phyloP scores from a whole-genome alignment of 1,140 invertebrate genomes.

The Anthonomus grandis region DNA sequence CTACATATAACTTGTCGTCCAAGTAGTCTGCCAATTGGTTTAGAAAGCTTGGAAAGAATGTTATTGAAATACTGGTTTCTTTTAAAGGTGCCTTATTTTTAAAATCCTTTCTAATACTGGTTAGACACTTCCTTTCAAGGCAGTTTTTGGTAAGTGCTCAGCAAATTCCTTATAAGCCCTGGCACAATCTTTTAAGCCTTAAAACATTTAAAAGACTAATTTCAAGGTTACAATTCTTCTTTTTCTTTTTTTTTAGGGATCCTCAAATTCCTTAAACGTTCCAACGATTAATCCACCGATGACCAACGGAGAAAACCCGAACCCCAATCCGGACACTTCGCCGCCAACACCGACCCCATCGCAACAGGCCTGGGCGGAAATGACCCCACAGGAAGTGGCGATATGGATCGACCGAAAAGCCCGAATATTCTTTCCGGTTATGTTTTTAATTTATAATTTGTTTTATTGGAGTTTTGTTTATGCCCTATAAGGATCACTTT shows the following conservation, averaged over 20 bases:
- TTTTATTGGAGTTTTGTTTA: constrained; percentile 83
- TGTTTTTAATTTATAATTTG: constrained; percentile 79
- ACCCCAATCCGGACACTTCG: not conserved
- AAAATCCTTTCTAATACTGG: no score
- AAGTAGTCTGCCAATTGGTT: constrained; percentile 71
- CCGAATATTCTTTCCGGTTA: constrained; percentile 70
- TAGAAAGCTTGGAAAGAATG: constrained; percentile 68
- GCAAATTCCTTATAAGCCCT: no score
- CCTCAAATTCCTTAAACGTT: constrained; percentile 59
- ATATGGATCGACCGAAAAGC: constrained; percentile 82
- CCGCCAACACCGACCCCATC: constrained; percentile 14
- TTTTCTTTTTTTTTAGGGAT: constrained; percentile 54
- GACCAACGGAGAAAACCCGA: constrained; percentile 28
- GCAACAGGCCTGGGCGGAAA: constrained; percentile 65
- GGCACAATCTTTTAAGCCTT: no score
- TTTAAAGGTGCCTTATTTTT: no score
- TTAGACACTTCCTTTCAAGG: no score
- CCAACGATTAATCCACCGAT: constrained; percentile 57
- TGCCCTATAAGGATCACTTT: constrained; percentile 19
- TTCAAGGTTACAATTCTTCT: no score
- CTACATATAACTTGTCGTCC: constrained; percentile 50
- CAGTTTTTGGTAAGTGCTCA: no score
- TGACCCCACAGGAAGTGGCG: constrained; percentile 82
- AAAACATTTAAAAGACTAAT: no score
- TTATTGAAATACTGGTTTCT: no score